Base-by-base conservation (phyloP, 2,113 vertebrate genomes). In the Sebastes schlegelii region DNA sequence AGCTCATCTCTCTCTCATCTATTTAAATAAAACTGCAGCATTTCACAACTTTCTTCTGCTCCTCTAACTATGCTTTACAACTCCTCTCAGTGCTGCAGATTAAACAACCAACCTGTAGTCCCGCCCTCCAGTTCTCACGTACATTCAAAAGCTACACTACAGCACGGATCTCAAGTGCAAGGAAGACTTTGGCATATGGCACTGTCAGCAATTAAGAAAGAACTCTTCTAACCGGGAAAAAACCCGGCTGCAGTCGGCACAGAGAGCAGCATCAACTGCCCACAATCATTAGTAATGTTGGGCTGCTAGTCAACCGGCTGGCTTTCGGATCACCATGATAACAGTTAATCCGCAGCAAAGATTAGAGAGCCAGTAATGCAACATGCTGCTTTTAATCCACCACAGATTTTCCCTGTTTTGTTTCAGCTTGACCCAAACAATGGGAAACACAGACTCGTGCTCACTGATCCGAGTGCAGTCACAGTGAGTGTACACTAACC, bases 401-500 rank as follows among this genome's bases (percentile, higher is more conserved):
- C 42, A 77, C 80, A 90, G 74, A 92, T 90, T 92, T 87, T 82
- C 86, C 48, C 67, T 82, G 76, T 80, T 90, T 93, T 92, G 85
- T 89, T 87, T 90, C 61, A 88, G 71, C n/a, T 76, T 83, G 86
- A 88, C 86, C 71, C 79, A 23, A 76, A 90, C 85, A 85, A 92
- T 61, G 81, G 84, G 85, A 76, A 89, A 80, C 79, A 85, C 74
- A 79, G 78, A 87, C 57, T 58, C 52, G 43, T 46, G 58, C 49
- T 91, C 70, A 70, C 12, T 86, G 70, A 87, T 70, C 78, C 79
- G 60, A n/a, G 77, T 21, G 52, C 6, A 76, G 23, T 79, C 67
- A 77, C 23, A 17, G 82, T 65, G 79, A 81, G 34, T 34, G 46
- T 61, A 66, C 89, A 96, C 98, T 97, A 75, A 99, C 98, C 96